Conservation (phyloP, 2,888 invertebrate species). For the Itoplectis maculator region DNA sequence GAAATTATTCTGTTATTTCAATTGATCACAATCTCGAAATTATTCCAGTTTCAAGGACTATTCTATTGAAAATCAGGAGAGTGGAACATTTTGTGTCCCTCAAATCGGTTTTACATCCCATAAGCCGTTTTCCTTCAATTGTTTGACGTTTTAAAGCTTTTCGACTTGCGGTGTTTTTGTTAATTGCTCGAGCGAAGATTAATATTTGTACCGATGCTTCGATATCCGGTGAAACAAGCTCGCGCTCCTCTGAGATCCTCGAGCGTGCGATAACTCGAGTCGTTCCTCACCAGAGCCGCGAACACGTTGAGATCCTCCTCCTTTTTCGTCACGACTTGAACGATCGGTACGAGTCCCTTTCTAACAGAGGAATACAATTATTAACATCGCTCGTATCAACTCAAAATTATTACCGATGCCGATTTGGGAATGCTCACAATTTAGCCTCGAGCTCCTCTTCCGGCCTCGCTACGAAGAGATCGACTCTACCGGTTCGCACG, state of each 20-base stretch:
- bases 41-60: not conserved
- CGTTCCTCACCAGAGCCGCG: slow-evolving; percentile 89
- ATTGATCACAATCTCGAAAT: not conserved
- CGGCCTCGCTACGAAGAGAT: slow-evolving; percentile 90
- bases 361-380: too few relatives aligned
- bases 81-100: not conserved
- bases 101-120: too few relatives aligned
- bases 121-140: too few relatives aligned
- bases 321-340: slow-evolving; percentile 88
- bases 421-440: slow-evolving; percentile 85
- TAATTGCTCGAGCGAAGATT: slow-evolving; percentile 71
- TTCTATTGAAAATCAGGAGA: not conserved
- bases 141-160: not conserved
- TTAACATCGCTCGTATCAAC: not conserved
- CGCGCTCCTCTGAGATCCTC: slow-evolving; percentile 89
- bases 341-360: slow-evolving; percentile 86
- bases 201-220: slow-evolving; percentile 88
- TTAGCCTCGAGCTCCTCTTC: slow-evolving; percentile 90
- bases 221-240: slow-evolving; percentile 93
- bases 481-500: slow-evolving; percentile 87
- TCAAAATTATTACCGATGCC: slow-evolving; percentile 41
- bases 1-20: not conserved
- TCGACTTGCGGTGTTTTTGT: not conserved
- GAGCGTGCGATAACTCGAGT: slow-evolving; percentile 87
- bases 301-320: slow-evolving; percentile 87